Base-by-base conservation (phyloP, 2,888 invertebrate species). In the Quadroppia sp. region DNA sequence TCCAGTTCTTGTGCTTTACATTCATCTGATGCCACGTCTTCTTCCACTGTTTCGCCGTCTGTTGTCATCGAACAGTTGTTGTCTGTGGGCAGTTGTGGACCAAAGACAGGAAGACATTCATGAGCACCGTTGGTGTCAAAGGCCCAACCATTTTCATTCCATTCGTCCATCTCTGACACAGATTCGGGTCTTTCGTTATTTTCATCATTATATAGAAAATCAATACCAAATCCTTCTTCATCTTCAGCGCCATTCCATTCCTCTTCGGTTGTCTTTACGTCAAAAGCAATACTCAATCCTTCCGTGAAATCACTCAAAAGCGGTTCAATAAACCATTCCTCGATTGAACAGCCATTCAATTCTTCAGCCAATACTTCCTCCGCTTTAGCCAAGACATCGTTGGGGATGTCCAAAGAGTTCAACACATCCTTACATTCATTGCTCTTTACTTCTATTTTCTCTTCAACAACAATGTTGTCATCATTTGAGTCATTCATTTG, bases 331-430 rank as follows among this genome's bases (percentile, higher is more conserved):
- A 20, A 9, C 61, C 25, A n/a, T 11, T 61, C 36, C 17, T 59
- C 42, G 40, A 23, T 17, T 28, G 1, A 79, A 23, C 78, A 78
- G 71, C 71, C 73, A 30, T 82, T 82, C 77, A 80, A 73, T 50
- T 64, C 74, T 23, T 75, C 70, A 53, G 28, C 71, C 73, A 45
- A 64, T 23, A 20, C n/a, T 72, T 9, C 13, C 25, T 56, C 17
- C 23, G 56, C 56, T 3, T 23, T 7, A 56, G 9, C 23, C 56
- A 2, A 7, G 2, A 9, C 56, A 2, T 25, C 25, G 17, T 4
- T 28, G 9, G n/a, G n/a, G n/a, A n/a, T n/a, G n/a, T n/a, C n/a
- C n/a, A n/a, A n/a, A n/a, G n/a, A n/a, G n/a, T n/a, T n/a, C n/a
- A n/a, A n/a, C n/a, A n/a, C n/a, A n/a, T 56, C 28, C 23, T 56